Conservation (phyloP, 2,888 invertebrate species). For the Exephanes ischioxanthus region DNA sequence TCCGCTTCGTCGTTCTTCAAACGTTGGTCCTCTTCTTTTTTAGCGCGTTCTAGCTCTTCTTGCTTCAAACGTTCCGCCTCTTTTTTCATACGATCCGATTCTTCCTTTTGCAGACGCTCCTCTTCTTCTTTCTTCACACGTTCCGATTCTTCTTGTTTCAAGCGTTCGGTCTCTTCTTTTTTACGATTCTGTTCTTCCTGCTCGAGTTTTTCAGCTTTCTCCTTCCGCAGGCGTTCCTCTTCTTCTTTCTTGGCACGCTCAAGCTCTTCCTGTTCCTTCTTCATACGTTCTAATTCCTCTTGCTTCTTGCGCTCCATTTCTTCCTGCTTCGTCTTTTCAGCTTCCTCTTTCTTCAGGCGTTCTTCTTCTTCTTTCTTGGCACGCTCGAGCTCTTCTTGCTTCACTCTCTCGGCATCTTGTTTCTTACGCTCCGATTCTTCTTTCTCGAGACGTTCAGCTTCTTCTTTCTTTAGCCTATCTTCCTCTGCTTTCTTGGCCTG, state of each 20-base stretch:
- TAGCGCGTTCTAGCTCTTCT: constrained; percentile 69
- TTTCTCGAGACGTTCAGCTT: constrained; percentile 76
- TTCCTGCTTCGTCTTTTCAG: constrained; percentile 16
- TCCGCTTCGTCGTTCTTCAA: constrained; percentile 72
- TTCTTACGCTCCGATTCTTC: constrained; percentile 69
- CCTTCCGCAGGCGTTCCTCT: constrained; percentile 73
- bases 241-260: constrained; percentile 70
- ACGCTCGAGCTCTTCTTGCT: constrained; percentile 80
- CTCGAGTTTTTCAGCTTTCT: constrained; percentile 73
- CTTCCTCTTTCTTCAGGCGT: constrained; percentile 68
- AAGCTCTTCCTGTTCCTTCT: constrained; percentile 49
- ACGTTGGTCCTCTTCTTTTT: constrained; percentile 75
- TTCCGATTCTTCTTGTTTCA: constrained; percentile 24
- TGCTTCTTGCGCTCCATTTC: constrained; percentile 60
- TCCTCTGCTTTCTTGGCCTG: constrained; percentile 39
- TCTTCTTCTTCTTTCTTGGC: constrained; percentile 80
- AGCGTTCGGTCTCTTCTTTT: constrained; percentile 29
- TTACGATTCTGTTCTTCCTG: constrained; percentile 31
- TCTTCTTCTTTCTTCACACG: constrained; percentile 30
- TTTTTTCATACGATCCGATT: constrained; percentile 68
- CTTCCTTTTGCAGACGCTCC: constrained; percentile 12
- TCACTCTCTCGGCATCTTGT: constrained; percentile 63
- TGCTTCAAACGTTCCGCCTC: constrained; percentile 67
- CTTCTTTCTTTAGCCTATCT: constrained; percentile 30
- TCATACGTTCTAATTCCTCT: constrained; percentile 27